phyloP scores from a whole-genome alignment of 1,140 invertebrate species.

The Eueides isabella region DNA sequence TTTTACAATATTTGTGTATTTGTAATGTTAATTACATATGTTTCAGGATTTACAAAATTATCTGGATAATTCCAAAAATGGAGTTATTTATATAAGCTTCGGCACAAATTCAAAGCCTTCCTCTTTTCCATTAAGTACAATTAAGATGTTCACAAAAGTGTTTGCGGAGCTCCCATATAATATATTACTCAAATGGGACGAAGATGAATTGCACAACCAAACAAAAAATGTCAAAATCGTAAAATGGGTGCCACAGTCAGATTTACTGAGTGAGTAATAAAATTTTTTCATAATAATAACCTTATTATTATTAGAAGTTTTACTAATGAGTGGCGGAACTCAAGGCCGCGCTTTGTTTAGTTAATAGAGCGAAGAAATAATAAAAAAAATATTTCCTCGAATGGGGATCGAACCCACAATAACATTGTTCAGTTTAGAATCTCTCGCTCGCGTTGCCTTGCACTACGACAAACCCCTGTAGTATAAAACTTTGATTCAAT shows the following conservation, averaged over 20 bases:
- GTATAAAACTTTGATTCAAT: too few relatives aligned
- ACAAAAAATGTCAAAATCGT: conserved; percentile 75
- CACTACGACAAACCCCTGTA: too few relatives aligned
- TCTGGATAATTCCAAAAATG: conserved; percentile 77
- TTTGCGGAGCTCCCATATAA: conserved; percentile 66
- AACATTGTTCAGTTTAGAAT: too few relatives aligned
- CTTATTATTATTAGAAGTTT: background rate
- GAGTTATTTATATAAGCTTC: conserved; percentile 84
- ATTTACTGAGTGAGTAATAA: conserved; percentile 68
- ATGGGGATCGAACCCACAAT: too few relatives aligned
- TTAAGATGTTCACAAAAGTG: conserved; percentile 64
- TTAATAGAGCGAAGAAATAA: too few relatives aligned
- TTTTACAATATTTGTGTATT: background rate
- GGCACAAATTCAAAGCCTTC: conserved; percentile 79
- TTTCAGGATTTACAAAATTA: conserved; percentile 59
- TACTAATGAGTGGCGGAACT: background rate
- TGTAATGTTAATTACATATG: background rate
- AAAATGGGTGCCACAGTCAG: conserved; percentile 81
- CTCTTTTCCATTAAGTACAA: conserved; percentile 54
- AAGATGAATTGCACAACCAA: conserved; percentile 51
- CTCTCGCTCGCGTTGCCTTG: too few relatives aligned
- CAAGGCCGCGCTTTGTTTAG: too few relatives aligned
- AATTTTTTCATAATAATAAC: background rate
- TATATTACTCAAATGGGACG: conserved; percentile 80
- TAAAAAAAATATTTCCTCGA: too few relatives aligned